A percentile compares a stretch with the other conserved stretches of the same genome.
phyloP scores from a whole-genome alignment of 2,888 invertebrate species.

The Philopedon plagiatum region DNA sequence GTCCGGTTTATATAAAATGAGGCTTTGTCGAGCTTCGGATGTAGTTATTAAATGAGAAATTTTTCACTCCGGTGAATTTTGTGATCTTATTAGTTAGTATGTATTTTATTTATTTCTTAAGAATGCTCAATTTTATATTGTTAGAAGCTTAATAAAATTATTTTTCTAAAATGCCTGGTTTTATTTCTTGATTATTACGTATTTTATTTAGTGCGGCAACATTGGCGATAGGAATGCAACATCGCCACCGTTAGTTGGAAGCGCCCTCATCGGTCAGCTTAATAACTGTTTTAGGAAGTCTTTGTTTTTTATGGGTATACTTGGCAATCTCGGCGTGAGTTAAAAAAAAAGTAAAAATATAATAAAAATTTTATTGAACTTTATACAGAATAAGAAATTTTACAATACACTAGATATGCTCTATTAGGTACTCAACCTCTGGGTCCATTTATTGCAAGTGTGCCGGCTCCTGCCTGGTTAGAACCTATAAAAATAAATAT shows the following conservation, averaged over 20 bases:
- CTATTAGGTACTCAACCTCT: background rate
- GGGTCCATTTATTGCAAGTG: slow-evolving; percentile 16
- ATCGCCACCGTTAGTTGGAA: too few species aligned
- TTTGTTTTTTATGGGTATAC: too few species aligned
- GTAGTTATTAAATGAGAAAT: background rate
- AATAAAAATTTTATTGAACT: too few species aligned
- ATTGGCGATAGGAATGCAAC: too few species aligned
- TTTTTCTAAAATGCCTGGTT: background rate
- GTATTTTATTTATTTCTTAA: background rate
- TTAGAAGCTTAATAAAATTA: background rate
- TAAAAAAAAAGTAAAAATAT: too few species aligned
- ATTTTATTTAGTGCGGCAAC: too few species aligned
- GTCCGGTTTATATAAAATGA: too few species aligned
- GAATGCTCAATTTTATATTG: slow-evolving; percentile 7
- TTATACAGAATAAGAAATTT: background rate
- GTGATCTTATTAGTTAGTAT: slow-evolving; percentile 15
- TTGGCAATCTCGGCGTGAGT: too few species aligned
- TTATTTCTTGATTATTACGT: background rate
- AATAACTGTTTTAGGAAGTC: too few species aligned
- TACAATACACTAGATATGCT: background rate
- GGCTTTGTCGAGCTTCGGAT: too few species aligned
- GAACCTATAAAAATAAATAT: slow-evolving; percentile 23
- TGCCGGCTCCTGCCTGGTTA: slow-evolving; percentile 20
- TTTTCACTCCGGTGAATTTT: background rate
- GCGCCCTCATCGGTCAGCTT: too few species aligned